These are phyloP conservation scores for Drosophila ohnishii DNA, from an alignment of 1,140 invertebrate genomes.

Conservation along the genomic window DNA sequence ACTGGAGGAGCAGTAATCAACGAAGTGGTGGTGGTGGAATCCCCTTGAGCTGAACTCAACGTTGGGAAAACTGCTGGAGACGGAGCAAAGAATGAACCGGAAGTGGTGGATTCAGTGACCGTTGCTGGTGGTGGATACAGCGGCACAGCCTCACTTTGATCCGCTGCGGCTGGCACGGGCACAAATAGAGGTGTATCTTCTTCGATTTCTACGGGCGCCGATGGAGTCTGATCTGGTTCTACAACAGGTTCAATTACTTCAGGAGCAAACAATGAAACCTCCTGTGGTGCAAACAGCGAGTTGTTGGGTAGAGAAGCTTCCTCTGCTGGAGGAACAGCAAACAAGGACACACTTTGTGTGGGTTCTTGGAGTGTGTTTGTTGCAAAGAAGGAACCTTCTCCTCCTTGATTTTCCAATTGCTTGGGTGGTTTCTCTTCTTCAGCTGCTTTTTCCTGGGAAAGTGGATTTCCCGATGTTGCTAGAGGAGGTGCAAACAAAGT, in stretches of 20 bases:
- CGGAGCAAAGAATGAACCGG: slow-evolving; percentile 30
- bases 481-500: slow-evolving; percentile 15
- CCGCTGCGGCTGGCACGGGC: slow-evolving; percentile 40
- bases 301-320: not conserved
- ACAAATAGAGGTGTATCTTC: slow-evolving; percentile 47
- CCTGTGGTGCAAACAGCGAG: slow-evolving; percentile 2
- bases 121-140: slow-evolving; percentile 37
- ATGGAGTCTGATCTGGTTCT: slow-evolving; percentile 6
- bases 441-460: not conserved
- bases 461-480: slow-evolving; percentile 1
- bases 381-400: not conserved
- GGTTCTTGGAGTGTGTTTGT: not conserved
- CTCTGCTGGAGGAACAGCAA: slow-evolving; percentile 3
- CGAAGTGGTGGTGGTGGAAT: not conserved
- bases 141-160: slow-evolving; percentile 2
- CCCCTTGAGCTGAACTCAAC: not conserved
- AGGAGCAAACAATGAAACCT: slow-evolving; percentile 8
- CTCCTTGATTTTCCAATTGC: not conserved
- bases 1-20: not conserved
- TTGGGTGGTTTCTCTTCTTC: not conserved
- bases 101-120: not conserved
- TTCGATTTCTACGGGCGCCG: not conserved
- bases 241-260: slow-evolving; percentile 24
- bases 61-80: not conserved
- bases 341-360: not conserved